Percentiles rank a stretch among this genome's conserved stretches.
Conservation (phyloP, 2,888 invertebrate species). For the Pseudoips prasinana region DNA sequence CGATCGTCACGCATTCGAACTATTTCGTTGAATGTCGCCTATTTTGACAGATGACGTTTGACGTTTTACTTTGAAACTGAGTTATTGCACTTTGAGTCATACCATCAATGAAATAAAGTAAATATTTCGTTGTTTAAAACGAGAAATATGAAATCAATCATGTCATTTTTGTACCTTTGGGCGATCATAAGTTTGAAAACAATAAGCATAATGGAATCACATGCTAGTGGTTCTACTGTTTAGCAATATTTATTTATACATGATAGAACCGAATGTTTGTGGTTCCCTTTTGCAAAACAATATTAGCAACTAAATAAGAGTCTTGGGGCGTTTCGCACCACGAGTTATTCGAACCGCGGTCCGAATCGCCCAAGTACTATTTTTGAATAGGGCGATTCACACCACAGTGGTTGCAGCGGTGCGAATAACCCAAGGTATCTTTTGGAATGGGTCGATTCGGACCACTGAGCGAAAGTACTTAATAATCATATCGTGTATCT, state of each 20-base stretch:
- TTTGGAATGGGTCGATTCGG: too few relatives aligned
- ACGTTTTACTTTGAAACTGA: conserved; percentile 6
- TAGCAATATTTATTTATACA: conserved; percentile 15
- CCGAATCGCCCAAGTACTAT: too few relatives aligned
- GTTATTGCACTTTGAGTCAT: conserved; percentile 8
- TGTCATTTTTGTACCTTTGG: conserved; percentile 4
- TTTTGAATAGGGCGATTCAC: too few relatives aligned
- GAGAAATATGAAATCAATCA: conserved; percentile 1
- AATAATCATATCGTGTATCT: too few relatives aligned
- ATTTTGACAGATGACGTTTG: conserved; percentile 7
- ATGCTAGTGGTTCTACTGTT: conserved; percentile 14
- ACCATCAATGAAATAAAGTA: too few relatives aligned
- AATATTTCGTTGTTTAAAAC: conserved; percentile 8
- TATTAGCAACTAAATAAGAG: conserved; percentile 9
- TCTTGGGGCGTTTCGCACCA: too few relatives aligned
- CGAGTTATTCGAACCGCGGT: too few relatives aligned
- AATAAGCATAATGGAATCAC: conserved; percentile 13
- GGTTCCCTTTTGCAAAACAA: conserved; percentile 6
- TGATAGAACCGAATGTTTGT: conserved; percentile 17
- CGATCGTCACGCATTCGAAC: conserved; percentile 11
- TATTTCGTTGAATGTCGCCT: conserved; percentile 10
- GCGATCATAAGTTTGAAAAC: conserved; percentile 6
- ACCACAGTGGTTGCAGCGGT: too few relatives aligned
- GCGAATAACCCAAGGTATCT: too few relatives aligned
- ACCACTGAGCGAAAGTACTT: too few relatives aligned